Conservation (phyloP, 2,888 invertebrate species). For the Fabriciana adippe region DNA sequence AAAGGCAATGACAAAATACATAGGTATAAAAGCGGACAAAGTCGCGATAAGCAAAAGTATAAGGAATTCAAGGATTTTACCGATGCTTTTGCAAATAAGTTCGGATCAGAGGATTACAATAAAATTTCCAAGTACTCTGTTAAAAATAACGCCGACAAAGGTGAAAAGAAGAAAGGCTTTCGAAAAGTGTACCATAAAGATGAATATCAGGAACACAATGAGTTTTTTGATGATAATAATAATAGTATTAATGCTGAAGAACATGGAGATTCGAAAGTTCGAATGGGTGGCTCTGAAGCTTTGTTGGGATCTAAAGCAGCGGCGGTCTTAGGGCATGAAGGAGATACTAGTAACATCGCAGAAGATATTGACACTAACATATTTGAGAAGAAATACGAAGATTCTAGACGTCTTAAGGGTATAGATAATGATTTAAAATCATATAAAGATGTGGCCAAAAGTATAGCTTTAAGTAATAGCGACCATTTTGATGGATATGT, state of each 20-base stretch:
- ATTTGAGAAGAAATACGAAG: conserved; percentile 49
- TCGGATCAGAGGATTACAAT: conserved; percentile 58
- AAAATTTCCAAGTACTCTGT: conserved; percentile 53
- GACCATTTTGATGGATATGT: conserved; percentile 50
- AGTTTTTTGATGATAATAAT: conserved; percentile 67
- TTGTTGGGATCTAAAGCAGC: conserved; percentile 53
- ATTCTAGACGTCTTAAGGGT: conserved; percentile 45
- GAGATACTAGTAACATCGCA: conserved; percentile 45
- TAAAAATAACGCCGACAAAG: conserved; percentile 58
- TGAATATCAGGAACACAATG: conserved; percentile 70
- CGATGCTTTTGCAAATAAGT: conserved; percentile 65
- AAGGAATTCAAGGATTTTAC: conserved; percentile 61
- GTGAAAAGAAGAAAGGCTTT: conserved; percentile 66
- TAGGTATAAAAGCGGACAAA: conserved; percentile 46
- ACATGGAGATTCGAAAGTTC: conserved; percentile 50
- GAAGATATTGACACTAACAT: conserved; percentile 46
- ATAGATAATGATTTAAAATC: conserved; percentile 49
- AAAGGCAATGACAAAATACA: conserved; percentile 47
- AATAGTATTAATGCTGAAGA: conserved; percentile 54
- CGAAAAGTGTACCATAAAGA: conserved; percentile 70
- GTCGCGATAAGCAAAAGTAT: conserved; percentile 48
- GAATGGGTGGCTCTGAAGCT: conserved; percentile 58
- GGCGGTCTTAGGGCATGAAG: conserved; percentile 50
- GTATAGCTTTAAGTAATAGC: conserved; percentile 52
- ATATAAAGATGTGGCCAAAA: conserved; percentile 58